These are phyloP conservation scores for Hiodon tergisus DNA, from an alignment of 2,113 vertebrate genomes.

Conservation along the genomic window DNA sequence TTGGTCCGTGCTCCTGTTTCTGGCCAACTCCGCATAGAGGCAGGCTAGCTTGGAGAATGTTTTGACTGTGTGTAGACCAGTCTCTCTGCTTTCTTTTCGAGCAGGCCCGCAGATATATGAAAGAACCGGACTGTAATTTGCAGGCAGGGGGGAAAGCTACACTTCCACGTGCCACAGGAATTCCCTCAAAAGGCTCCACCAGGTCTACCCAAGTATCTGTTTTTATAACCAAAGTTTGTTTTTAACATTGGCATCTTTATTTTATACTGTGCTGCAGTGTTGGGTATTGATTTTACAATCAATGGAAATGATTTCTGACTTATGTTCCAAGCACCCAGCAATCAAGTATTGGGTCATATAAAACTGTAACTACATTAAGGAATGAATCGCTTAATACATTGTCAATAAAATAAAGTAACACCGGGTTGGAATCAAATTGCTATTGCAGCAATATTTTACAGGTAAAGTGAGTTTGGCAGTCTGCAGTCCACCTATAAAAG, in stretches of 20 bases:
- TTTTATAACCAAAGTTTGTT: neutral
- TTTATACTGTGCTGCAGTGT: constrained; percentile 26
- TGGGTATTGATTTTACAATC: neutral
- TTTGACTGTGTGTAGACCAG: constrained; percentile 31
- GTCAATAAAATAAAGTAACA: neutral
- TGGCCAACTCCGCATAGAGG: constrained; percentile 22
- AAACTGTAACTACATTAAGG: neutral
- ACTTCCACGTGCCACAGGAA: constrained; percentile 45
- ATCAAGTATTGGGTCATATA: neutral
- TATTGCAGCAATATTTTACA: no score
- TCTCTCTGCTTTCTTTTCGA: constrained; percentile 26
- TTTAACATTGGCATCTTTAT: constrained; percentile 39
- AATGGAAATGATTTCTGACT: neutral
- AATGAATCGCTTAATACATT: no score
- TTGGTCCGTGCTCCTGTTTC: constrained; percentile 8
- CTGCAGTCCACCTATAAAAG: no score
- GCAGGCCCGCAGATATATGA: neutral
- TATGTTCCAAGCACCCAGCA: neutral
- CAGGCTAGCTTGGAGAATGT: constrained; percentile 14
- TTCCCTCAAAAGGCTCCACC: constrained; percentile 39
- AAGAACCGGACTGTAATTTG: constrained; percentile 1
- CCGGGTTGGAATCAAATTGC: no score
- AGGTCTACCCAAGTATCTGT: constrained; percentile 23
- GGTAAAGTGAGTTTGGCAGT: no score
- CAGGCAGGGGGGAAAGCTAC: constrained; percentile 28